Percentiles rank a stretch among this genome's conserved stretches.
Conservation (phyloP, 2,113 vertebrate genomes). For the Caranx melampygus region DNA sequence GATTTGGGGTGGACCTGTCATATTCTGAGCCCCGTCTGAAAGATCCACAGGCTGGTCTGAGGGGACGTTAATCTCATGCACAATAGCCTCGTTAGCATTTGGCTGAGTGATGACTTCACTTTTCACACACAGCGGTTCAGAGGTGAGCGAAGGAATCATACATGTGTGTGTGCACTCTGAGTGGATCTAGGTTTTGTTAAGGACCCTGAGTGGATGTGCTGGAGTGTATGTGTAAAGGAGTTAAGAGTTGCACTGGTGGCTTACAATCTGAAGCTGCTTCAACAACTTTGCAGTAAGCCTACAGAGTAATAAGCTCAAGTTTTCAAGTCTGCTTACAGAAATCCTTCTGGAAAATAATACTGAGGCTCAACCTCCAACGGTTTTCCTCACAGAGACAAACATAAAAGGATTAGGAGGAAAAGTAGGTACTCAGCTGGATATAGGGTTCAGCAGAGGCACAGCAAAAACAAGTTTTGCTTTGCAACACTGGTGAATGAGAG, state of each 20-base stretch:
- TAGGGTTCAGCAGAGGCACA: constrained; percentile 14
- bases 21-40: constrained; percentile 56
- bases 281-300: constrained; percentile 45
- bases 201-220: constrained; percentile 16
- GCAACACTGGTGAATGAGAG: background rate
- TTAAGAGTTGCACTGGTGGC: constrained; percentile 24
- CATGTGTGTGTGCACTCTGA: constrained; percentile 15
- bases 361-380: constrained; percentile 1
- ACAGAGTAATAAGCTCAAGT: constrained; percentile 43
- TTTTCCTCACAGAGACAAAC: constrained; percentile 8
- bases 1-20: constrained; percentile 56
- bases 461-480: background rate
- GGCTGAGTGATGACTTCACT: constrained; percentile 50
- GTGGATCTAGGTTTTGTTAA: constrained; percentile 19
- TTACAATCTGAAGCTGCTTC: constrained; percentile 45
- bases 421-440: constrained; percentile 18
- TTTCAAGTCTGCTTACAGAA: constrained; percentile 48
- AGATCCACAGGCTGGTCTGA: constrained; percentile 33
- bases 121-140: constrained; percentile 31
- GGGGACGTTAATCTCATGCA: constrained; percentile 52
- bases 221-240: constrained; percentile 8
- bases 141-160: constrained; percentile 40
- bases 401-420: constrained; percentile 49
- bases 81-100: constrained; percentile 61
- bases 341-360: constrained; percentile 57